These are phyloP conservation scores for Oscheius sp. DNA, from an alignment of 2,888 invertebrate genomes.

Conservation along the genomic window DNA sequence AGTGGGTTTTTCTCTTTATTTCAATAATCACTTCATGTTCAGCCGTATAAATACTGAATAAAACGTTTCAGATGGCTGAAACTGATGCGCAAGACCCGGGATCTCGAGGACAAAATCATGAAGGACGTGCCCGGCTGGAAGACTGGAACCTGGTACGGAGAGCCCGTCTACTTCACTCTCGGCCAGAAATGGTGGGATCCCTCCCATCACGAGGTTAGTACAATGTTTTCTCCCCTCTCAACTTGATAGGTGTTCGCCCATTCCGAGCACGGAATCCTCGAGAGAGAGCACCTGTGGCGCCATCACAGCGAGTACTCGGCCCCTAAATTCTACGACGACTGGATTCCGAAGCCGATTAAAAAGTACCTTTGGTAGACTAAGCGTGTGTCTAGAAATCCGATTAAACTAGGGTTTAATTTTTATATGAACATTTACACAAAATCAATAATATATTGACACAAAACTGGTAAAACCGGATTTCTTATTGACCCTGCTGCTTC, in stretches of 20 bases:
- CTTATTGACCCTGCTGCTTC: slow-evolving; percentile 43
- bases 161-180: slow-evolving; percentile 75
- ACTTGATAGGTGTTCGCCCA: slow-evolving; percentile 63
- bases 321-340: slow-evolving; percentile 71
- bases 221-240: background rate
- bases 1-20: slow-evolving; percentile 46
- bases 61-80: slow-evolving; percentile 65
- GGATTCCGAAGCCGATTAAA: slow-evolving; percentile 63
- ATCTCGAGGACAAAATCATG: slow-evolving; percentile 76
- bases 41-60: background rate
- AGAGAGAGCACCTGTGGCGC: slow-evolving; percentile 59
- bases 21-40: background rate
- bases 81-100: slow-evolving; percentile 74
- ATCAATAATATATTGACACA: background rate
- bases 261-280: slow-evolving; percentile 46
- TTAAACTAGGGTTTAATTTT: background rate
- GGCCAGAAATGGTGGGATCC: slow-evolving; percentile 73
- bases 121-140: slow-evolving; percentile 75
- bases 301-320: slow-evolving; percentile 69
- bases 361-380: slow-evolving; percentile 63
- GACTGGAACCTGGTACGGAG: slow-evolving; percentile 75
- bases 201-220: slow-evolving; percentile 49
- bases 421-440: slow-evolving; percentile 1
- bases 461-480: background rate
- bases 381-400: background rate